Conservation (phyloP, 2,888 invertebrate species). For the Diaphora mendica region DNA sequence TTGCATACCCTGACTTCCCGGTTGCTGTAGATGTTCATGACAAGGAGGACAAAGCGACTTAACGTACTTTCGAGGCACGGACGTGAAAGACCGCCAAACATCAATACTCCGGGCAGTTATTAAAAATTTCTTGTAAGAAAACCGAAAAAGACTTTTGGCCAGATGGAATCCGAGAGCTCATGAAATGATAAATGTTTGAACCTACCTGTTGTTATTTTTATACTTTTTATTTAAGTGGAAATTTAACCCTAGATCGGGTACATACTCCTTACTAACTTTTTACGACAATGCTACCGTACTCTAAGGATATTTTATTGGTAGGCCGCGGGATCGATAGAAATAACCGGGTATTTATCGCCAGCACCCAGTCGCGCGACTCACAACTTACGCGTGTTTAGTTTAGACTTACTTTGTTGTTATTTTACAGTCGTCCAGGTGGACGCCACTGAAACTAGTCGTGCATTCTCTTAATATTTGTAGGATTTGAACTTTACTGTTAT, state of each 20-base stretch:
- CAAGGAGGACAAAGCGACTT: no score
- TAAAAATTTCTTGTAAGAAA: no score
- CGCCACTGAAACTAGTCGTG: conserved; percentile 15
- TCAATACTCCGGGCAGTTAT: no score
- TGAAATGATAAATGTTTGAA: background rate
- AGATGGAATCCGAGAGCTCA: no score
- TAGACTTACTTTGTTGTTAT: conserved; percentile 31
- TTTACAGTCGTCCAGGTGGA: conserved; percentile 38
- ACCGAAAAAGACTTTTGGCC: no score
- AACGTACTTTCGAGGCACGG: no score
- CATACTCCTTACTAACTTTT: conserved; percentile 14
- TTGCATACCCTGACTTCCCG: no score
- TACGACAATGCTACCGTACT: conserved; percentile 71
- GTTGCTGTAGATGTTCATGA: no score
- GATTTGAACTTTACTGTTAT: background rate
- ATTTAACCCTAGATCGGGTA: no score
- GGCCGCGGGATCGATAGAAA: conserved; percentile 72
- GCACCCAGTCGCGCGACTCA: conserved; percentile 49
- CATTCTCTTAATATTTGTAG: background rate
- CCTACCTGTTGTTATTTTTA: background rate
- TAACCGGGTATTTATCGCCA: conserved; percentile 73
- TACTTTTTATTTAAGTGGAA: no score
- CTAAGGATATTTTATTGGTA: conserved; percentile 72
- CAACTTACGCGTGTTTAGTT: conserved; percentile 38
- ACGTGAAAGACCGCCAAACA: no score